Conservation (phyloP, 2,888 invertebrate species). For the Crepidodera aurea region DNA sequence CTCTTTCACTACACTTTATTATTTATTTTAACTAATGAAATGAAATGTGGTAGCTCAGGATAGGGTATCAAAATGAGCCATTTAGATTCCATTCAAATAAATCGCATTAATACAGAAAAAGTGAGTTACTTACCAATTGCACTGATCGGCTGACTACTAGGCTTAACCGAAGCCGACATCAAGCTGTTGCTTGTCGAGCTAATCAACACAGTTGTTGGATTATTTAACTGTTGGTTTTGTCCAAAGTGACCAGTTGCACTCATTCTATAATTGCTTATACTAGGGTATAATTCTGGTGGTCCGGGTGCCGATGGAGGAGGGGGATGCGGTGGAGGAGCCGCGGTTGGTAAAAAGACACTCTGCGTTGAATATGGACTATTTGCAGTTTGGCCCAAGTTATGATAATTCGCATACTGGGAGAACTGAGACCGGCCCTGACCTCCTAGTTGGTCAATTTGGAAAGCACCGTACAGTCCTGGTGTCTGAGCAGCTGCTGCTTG, state of each 20-base stretch:
- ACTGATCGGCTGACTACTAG: slow-evolving; percentile 78
- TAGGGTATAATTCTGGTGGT: slow-evolving; percentile 77
- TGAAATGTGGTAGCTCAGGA: no score
- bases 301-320: slow-evolving; percentile 63
- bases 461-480: slow-evolving; percentile 83
- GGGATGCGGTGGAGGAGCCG: slow-evolving; percentile 66
- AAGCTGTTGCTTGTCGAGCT: slow-evolving; percentile 87
- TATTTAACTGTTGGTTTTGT: slow-evolving; percentile 82
- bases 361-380: slow-evolving; percentile 64
- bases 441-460: slow-evolving; percentile 72
- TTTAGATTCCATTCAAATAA: no score
- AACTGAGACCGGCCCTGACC: slow-evolving; percentile 81
- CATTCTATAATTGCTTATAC: slow-evolving; percentile 56
- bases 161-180: slow-evolving; percentile 89
- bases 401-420: slow-evolving; percentile 73
- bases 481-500: slow-evolving; percentile 73
- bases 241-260: slow-evolving; percentile 73
- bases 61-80: no score
- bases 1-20: no score
- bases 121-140: slow-evolving; percentile 80
- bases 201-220: slow-evolving; percentile 87
- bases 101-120: no score
- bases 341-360: slow-evolving; percentile 70
- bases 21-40: no score
- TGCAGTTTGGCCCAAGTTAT: slow-evolving; percentile 69